These are phyloP conservation scores for Folsomia candida DNA, from an alignment of 2,888 invertebrate species.

Conservation along the genomic window DNA sequence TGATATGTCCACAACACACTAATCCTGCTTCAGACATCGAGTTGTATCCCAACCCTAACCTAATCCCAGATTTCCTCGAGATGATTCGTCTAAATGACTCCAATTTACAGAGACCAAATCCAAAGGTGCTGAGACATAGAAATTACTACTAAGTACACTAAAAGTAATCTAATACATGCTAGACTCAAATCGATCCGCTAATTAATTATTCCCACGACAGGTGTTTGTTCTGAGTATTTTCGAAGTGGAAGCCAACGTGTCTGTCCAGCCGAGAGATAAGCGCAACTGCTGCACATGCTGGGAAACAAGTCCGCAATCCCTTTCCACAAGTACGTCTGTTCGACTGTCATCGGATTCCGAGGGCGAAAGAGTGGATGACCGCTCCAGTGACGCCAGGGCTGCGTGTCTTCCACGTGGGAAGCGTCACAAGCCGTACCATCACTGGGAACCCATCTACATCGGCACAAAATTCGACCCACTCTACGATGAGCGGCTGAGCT, in stretches of 20 bases:
- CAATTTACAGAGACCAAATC: conserved; percentile 53
- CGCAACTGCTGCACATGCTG: conserved; percentile 67
- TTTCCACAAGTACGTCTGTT: conserved; percentile 86
- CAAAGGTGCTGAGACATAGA: conserved; percentile 54
- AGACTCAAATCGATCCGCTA: too few species aligned
- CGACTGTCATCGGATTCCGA: conserved; percentile 82
- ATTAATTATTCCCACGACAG: conserved; percentile 54
- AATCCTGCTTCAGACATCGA: conserved; percentile 83
- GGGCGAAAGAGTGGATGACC: conserved; percentile 78
- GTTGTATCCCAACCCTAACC: conserved; percentile 77
- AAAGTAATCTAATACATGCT: too few species aligned
- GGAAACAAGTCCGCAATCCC: conserved; percentile 77
- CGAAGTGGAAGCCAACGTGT: conserved; percentile 69
- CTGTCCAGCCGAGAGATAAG: conserved; percentile 67
- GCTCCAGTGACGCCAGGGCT: conserved; percentile 55
- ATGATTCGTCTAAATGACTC: conserved; percentile 70
- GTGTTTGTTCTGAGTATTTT: conserved; percentile 87
- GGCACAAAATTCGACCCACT: conserved; percentile 83
- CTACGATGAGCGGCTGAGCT: conserved; percentile 86
- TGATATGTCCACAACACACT: conserved; percentile 78
- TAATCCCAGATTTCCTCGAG: conserved; percentile 76
- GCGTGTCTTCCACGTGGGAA: conserved; percentile 84
- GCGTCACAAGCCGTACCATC: conserved; percentile 72
- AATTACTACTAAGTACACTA: too few species aligned
- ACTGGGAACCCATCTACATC: conserved; percentile 93